Conservation (phyloP, 2,888 invertebrate species). For the Pachliopta kotzebuea region DNA sequence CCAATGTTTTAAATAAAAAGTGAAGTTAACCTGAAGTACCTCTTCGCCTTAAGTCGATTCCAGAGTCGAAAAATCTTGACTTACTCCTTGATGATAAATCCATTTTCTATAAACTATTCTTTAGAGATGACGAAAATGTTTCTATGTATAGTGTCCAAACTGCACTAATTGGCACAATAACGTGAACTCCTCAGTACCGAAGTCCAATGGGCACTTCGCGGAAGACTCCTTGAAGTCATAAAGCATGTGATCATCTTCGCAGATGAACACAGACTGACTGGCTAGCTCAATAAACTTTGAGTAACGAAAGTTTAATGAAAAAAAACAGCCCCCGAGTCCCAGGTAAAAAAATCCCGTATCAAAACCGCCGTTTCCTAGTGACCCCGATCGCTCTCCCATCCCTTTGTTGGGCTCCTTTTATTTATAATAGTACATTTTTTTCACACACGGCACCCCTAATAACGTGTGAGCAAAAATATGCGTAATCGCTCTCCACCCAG, state of each 20-base stretch:
- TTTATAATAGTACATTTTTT: conserved; percentile 80
- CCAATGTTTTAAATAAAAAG: conserved; percentile 28
- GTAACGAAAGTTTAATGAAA: conserved; percentile 62
- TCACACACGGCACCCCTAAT: conserved; percentile 79
- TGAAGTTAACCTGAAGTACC: conserved; percentile 49
- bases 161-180: conserved; percentile 30
- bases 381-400: conserved; percentile 79
- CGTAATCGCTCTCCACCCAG: conserved; percentile 62
- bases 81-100: conserved; percentile 77
- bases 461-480: conserved; percentile 76
- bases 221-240: conserved; percentile 51
- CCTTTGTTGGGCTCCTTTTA: conserved; percentile 75
- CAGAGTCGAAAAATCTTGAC: conserved; percentile 81
- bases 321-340: conserved; percentile 62
- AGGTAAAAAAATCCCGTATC: conserved; percentile 79
- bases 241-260: conserved; percentile 79
- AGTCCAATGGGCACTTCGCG: conserved; percentile 62
- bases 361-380: conserved; percentile 80
- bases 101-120: conserved; percentile 53
- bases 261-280: conserved; percentile 79
- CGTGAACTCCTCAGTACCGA: conserved; percentile 35
- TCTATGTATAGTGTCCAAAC: conserved; percentile 35
- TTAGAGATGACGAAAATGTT: conserved; percentile 33
- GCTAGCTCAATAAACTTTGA: conserved; percentile 67
- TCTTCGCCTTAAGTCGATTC: conserved; percentile 77